A percentile compares a stretch with the other conserved stretches of the same genome.
Conservation (phyloP, 2,797 vertebrate species). For the Brachyrhaphis roseni region DNA sequence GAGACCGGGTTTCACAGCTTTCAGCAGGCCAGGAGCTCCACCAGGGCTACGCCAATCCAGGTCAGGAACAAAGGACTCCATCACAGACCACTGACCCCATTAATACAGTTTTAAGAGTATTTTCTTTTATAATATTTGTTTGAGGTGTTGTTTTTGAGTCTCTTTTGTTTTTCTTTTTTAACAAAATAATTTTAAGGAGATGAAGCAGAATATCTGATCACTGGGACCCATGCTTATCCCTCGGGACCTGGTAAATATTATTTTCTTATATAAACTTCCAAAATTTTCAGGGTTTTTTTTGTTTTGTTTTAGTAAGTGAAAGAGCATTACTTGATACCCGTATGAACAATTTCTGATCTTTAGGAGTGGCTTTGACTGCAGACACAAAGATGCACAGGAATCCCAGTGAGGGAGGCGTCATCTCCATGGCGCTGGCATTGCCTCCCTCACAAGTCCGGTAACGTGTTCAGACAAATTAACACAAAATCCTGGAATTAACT, state of each 20-base stretch:
- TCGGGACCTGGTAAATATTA: conserved; percentile 88
- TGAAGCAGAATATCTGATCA: conserved; percentile 93
- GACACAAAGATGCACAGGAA: conserved; percentile 95
- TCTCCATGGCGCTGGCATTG: conserved; percentile 89
- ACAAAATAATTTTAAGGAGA: conserved; percentile 72
- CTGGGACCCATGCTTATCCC: conserved; percentile 96
- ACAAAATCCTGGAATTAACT: not conserved
- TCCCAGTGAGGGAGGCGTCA: conserved; percentile 92
- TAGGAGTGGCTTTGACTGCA: conserved; percentile 93
- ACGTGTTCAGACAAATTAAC: not conserved
- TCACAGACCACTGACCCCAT: not conserved
- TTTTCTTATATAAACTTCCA: not conserved
- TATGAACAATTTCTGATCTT: not conserved
- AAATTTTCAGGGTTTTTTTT: not conserved
- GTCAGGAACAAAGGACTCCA: conserved; percentile 67
- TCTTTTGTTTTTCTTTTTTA: not conserved
- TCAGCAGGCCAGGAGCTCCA: conserved; percentile 78
- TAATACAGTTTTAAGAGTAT: not conserved
- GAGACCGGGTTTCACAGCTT: conserved; percentile 81
- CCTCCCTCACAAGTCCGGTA: conserved; percentile 93
- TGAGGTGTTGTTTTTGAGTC: not conserved
- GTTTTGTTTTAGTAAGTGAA: not conserved
- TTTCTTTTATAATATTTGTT: not conserved
- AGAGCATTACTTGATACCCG: not conserved
- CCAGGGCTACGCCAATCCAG: conserved; percentile 84